Base-by-base conservation (phyloP, 2,888 invertebrate genomes). In the Cylindroiulus punctatus region DNA sequence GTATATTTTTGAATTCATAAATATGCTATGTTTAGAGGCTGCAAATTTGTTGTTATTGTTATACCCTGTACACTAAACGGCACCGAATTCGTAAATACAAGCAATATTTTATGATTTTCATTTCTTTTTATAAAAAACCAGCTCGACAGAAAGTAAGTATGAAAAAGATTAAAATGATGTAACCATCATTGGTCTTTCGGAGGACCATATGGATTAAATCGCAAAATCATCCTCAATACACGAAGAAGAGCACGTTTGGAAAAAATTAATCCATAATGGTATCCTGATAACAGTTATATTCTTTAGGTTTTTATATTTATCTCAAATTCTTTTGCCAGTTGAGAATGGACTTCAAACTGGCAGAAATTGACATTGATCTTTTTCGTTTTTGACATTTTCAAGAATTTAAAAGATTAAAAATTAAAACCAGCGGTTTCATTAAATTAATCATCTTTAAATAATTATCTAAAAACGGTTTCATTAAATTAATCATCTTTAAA, bases 51-150 rank as follows among this genome's bases (percentile, higher is more conserved):
- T n/a, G n/a, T n/a, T n/a, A n/a, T n/a, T n/a, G n/a, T n/a, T n/a
- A n/a, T 57, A 17, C 57, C n/a, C 7, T n/a, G 47, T n/a, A 52
- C 19, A n/a, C 17, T 52, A 52, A n/a, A 52, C 17, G n/a, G n/a
- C 65, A 22, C 65, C 57, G 22, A 57, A 19, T 57, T 57, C 22
- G 57, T 19, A 57, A 7, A n/a, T 57, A 22, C 22, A 65, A 26
- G 65, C 65, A 65, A 26, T 65, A 65, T 65, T 65, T 57, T 57
- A 57, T 57, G n/a, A 57, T 19, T 57, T 57, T 57, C 57, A 19
- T 57, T 57, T n/a, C 7, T 57, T 57, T 57, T 57, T 57, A n/a
- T 57, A 57, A 57, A 57, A 57, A 57, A 57, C n/a, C 57, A 57
- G 57, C 57, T 57, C n/a, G n/a, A 57, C n/a, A n/a, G n/a, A 65